Percentiles rank a stretch among this genome's conserved stretches.
phyloP scores from a whole-genome alignment of 2,888 invertebrate genomes.

The Aleiodes leptofemur region DNA sequence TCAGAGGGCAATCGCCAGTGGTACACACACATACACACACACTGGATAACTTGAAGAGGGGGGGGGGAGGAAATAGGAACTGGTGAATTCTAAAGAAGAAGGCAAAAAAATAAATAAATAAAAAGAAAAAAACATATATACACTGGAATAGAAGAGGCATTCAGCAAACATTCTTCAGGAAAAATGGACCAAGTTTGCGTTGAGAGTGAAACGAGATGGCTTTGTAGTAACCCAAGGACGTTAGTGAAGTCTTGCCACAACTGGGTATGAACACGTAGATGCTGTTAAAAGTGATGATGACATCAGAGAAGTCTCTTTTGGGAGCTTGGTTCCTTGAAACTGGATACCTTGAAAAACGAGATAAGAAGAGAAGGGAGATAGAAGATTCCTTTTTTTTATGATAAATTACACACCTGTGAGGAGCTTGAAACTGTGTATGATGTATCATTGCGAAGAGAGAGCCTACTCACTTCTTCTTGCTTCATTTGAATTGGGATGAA shows the following conservation, averaged over 20 bases:
- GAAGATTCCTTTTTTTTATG: conserved; percentile 45
- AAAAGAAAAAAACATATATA: neutral
- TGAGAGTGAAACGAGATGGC: conserved; percentile 35
- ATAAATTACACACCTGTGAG: conserved; percentile 60
- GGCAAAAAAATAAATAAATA: neutral
- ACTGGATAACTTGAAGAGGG: too few species aligned
- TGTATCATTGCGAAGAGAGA: neutral
- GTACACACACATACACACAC: neutral
- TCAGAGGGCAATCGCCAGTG: conserved; percentile 37
- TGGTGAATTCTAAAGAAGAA: neutral
- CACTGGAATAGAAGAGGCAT: conserved; percentile 2
- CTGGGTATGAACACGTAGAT: conserved; percentile 34
- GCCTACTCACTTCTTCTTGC: neutral
- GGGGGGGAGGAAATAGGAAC: neutral
- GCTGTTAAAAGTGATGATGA: conserved; percentile 59
- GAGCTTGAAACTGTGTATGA: conserved; percentile 36
- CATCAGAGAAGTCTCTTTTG: conserved; percentile 37
- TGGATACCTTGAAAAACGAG: conserved; percentile 50
- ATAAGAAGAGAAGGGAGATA: conserved; percentile 45
- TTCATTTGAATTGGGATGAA: too few species aligned
- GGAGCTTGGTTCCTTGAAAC: conserved; percentile 35
- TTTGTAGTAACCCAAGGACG: conserved; percentile 33
- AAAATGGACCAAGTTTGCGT: conserved; percentile 26
- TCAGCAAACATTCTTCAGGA: conserved; percentile 3
- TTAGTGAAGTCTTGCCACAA: conserved; percentile 11